A percentile compares a stretch with the other conserved stretches of the same genome.
phyloP scores from a whole-genome alignment of 2,113 vertebrate species.

The Hydropotes inermis region DNA sequence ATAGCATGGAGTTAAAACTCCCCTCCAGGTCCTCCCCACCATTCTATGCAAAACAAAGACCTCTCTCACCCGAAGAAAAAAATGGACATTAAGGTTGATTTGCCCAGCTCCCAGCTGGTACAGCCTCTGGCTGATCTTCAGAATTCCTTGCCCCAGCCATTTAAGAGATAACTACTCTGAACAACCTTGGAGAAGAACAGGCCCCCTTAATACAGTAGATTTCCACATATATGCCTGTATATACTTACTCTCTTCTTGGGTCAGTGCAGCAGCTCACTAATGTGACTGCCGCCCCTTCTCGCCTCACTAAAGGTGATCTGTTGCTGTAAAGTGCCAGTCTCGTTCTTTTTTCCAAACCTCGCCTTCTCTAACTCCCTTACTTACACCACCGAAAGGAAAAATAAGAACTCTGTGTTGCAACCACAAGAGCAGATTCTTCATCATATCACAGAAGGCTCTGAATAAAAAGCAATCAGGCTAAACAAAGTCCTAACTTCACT shows the following conservation, averaged over 20 bases:
- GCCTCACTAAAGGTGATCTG: background rate
- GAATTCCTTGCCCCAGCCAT: background rate
- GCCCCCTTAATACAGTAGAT: background rate
- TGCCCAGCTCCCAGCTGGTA: background rate
- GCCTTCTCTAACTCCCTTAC: background rate
- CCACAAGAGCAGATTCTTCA: background rate
- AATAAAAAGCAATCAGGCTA: background rate
- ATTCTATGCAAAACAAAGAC: background rate
- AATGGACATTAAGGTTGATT: background rate
- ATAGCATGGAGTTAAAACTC: background rate
- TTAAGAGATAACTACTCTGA: background rate
- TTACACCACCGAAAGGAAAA: background rate
- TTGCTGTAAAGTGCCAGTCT: background rate
- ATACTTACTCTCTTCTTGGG: background rate
- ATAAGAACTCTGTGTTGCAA: background rate
- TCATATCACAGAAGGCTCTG: background rate
- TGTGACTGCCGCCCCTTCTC: background rate
- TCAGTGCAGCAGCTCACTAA: background rate
- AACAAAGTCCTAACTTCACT: background rate
- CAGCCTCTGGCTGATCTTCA: background rate
- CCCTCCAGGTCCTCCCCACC: background rate
- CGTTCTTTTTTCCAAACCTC: background rate
- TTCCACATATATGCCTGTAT: background rate
- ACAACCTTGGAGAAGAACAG: background rate
- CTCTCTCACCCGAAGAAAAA: background rate